A percentile compares a stretch with the other conserved stretches of the same genome.
Conservation (phyloP, 2,888 invertebrate species). For the Tenthredo amoena region DNA sequence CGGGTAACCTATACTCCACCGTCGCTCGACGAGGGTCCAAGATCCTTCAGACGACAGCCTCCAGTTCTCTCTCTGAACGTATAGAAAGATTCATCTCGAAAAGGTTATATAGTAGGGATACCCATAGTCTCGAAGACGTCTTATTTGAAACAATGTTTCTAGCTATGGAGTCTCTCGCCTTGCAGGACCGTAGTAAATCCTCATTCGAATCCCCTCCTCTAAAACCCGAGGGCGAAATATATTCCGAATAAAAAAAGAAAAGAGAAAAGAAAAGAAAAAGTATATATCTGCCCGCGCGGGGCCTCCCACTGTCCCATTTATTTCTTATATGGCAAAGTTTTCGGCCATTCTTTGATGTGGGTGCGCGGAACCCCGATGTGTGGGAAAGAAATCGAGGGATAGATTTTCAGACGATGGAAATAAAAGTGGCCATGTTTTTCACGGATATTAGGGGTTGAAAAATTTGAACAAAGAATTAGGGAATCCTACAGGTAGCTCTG, state of each 20-base stretch:
- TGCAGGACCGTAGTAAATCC: constrained; percentile 74
- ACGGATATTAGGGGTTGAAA: not conserved
- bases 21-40: constrained; percentile 21
- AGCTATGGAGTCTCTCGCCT: constrained; percentile 57
- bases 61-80: not conserved
- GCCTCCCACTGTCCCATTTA: constrained; percentile 11
- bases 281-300: constrained; percentile 26
- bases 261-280: constrained; percentile 54
- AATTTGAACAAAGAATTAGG: not conserved
- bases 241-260: constrained; percentile 53
- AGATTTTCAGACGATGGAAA: not conserved
- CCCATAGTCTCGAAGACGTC: constrained; percentile 66
- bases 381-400: not conserved
- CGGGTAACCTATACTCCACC: constrained; percentile 12
- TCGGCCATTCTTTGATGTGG: constrained; percentile 36
- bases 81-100: not conserved
- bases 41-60: constrained; percentile 35
- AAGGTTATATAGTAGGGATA: constrained; percentile 29
- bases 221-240: constrained; percentile 73
- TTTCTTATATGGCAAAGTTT: not conserved
- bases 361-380: not conserved
- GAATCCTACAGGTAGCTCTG: constrained; percentile 52
- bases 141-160: constrained; percentile 76
- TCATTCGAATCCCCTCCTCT: constrained; percentile 67
- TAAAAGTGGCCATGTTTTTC: not conserved